A percentile compares a stretch with the other conserved stretches of the same genome.
Evolutionary conservation across 2,888 invertebrate genomes (phyloP).

Genomic region (Nebria salina): DNA sequence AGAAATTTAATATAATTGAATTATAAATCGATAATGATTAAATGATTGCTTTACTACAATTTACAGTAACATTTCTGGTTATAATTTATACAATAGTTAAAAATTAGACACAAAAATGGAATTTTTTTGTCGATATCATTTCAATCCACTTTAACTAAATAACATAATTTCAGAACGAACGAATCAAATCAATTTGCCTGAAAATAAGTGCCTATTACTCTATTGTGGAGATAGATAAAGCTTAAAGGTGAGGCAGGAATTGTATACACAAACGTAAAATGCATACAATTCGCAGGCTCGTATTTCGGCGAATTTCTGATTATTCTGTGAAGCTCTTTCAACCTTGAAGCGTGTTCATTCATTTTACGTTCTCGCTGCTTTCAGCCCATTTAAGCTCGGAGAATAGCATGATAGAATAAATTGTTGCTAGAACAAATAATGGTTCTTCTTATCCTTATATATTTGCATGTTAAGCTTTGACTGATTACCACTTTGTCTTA

Average conservation of each 20-base stretch:
- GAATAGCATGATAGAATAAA: not conserved
- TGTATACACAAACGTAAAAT: not conserved
- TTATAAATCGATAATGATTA: not conserved
- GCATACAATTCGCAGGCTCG: slow-evolving; percentile 5
- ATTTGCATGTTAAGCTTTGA: not conserved
- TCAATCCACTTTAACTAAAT: too few species aligned
- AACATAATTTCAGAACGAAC: too few species aligned
- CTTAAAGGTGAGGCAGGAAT: not conserved
- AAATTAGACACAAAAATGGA: too few species aligned
- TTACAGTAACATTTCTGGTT: not conserved
- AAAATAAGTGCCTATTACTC: too few species aligned
- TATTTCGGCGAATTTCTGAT: not conserved
- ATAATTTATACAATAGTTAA: too few species aligned
- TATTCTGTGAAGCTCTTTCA: slow-evolving; percentile 12
- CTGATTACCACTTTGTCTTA: not conserved
- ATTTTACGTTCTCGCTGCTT: slow-evolving; percentile 11
- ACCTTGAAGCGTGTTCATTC: slow-evolving; percentile 10
- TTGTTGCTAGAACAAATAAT: not conserved
- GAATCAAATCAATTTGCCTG: too few species aligned
- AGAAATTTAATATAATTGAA: not conserved
- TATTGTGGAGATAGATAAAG: not conserved
- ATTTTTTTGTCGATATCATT: too few species aligned
- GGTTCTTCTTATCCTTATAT: not conserved
- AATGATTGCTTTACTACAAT: not conserved
- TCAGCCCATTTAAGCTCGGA: slow-evolving; percentile 16